phyloP scores from a whole-genome alignment of 2,888 invertebrate species.

The Pyrgus malvae region DNA sequence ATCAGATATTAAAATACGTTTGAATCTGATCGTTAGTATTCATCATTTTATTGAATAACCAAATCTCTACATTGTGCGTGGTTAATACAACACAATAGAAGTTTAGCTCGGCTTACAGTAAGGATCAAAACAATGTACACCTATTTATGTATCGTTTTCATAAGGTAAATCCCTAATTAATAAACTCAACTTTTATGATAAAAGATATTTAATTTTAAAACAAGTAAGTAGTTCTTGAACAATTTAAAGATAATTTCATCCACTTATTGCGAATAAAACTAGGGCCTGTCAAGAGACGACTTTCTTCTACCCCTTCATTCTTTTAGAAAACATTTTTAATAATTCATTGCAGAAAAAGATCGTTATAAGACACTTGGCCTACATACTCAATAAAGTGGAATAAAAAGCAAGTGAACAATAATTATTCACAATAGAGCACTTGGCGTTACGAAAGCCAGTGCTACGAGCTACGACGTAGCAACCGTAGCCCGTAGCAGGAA shows the following conservation, averaged over 20 bases:
- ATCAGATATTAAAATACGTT: too few species aligned
- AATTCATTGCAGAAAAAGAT: neutral
- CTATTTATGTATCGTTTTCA: neutral
- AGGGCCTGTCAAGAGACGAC: neutral
- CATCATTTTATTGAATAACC: too few species aligned
- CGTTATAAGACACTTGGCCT: conserved; percentile 44
- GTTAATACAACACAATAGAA: conserved; percentile 11
- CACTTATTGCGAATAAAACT: neutral
- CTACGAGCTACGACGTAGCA: conserved; percentile 58
- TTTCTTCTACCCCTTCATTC: conserved; percentile 1
- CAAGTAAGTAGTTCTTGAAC: too few species aligned
- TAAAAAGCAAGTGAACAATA: conserved; percentile 50
- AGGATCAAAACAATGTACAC: conserved; percentile 1
- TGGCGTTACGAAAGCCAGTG: conserved; percentile 54
- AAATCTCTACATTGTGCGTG: conserved; percentile 12
- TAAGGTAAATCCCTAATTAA: neutral
- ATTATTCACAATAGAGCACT: conserved; percentile 61
- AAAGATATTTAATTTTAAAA: neutral
- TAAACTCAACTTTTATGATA: neutral
- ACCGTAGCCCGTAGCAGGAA: conserved; percentile 72
- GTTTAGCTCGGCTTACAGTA: conserved; percentile 4
- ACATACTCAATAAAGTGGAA: conserved; percentile 47
- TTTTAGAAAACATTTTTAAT: conserved; percentile 1
- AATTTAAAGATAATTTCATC: too few species aligned
- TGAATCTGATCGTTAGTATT: too few species aligned